A percentile compares a stretch with the other conserved stretches of the same genome.
These are phyloP conservation scores for Thunnus albacares DNA, from an alignment of 2,797 vertebrate genomes.

Conservation along the genomic window DNA sequence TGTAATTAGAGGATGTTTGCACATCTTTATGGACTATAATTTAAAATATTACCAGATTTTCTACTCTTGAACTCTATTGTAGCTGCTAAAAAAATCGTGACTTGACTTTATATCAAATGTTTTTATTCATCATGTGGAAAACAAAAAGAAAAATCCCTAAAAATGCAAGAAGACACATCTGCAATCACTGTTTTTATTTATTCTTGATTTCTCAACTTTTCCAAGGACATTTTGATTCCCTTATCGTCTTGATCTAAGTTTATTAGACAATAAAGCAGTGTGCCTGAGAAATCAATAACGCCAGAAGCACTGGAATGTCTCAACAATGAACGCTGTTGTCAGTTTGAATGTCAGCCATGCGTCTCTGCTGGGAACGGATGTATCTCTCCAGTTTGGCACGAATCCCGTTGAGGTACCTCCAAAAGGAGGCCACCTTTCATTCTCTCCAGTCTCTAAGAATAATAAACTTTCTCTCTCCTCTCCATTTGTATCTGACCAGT, in stretches of 20 bases:
- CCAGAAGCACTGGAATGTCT: constrained; percentile 47
- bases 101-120: not conserved
- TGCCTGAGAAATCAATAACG: constrained; percentile 49
- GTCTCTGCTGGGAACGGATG: constrained; percentile 61
- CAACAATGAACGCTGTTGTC: constrained; percentile 59
- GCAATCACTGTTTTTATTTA: constrained; percentile 49
- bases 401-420: constrained; percentile 53
- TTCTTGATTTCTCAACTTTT: constrained; percentile 16
- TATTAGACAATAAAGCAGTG: constrained; percentile 43
- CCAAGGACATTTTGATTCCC: constrained; percentile 48
- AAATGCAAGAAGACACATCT: constrained; percentile 12
- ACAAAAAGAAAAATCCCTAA: constrained; percentile 9
- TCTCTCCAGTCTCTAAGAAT: constrained; percentile 59
- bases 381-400: constrained; percentile 56
- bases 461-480: constrained; percentile 72
- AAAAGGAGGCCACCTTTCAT: constrained; percentile 65
- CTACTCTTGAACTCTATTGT: not conserved
- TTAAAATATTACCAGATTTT: not conserved
- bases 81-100: not conserved
- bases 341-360: constrained; percentile 58
- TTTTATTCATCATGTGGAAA: constrained; percentile 9
- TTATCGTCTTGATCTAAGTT: constrained; percentile 51
- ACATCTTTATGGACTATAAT: not conserved
- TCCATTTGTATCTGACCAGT: constrained; percentile 68
- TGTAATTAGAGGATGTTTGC: constrained; percentile 6